These are phyloP conservation scores for Campoletis sonorensis DNA, from an alignment of 1,140 invertebrate species.

Conservation along the genomic window DNA sequence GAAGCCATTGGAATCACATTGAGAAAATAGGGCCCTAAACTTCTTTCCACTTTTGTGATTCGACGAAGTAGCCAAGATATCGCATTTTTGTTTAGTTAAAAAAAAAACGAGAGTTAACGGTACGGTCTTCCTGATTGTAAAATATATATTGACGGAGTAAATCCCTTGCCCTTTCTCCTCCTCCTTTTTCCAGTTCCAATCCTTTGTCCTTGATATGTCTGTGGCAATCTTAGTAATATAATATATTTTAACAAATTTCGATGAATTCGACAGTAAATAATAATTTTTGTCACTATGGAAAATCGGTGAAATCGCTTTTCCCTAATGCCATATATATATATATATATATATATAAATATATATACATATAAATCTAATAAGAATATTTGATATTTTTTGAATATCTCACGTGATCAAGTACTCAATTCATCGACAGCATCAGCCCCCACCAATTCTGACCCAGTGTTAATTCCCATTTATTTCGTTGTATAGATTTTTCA, in stretches of 20 bases:
- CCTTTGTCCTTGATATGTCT: too few species aligned
- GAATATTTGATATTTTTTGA: conserved; percentile 33
- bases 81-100: conserved; percentile 12
- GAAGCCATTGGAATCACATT: too few species aligned
- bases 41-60: too few species aligned
- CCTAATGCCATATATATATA: too few species aligned
- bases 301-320: conserved; percentile 5
- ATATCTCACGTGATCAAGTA: not conserved
- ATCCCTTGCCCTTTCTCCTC: not conserved
- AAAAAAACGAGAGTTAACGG: not conserved
- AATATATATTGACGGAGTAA: not conserved
- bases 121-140: conserved; percentile 17
- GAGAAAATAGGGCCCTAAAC: too few species aligned
- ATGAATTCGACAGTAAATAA: conserved; percentile 2
- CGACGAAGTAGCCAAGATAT: too few species aligned
- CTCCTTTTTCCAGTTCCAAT: too few species aligned
- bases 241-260: not conserved
- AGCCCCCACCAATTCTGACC: not conserved
- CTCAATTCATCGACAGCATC: not conserved
- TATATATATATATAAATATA: conserved; percentile 4
- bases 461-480: conserved; percentile 23
- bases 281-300: conserved; percentile 32
- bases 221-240: not conserved
- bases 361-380: conserved; percentile 17
- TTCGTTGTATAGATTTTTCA: conserved; percentile 30